phyloP scores from a whole-genome alignment of 2,888 invertebrate species.

The Abscondita cerata region DNA sequence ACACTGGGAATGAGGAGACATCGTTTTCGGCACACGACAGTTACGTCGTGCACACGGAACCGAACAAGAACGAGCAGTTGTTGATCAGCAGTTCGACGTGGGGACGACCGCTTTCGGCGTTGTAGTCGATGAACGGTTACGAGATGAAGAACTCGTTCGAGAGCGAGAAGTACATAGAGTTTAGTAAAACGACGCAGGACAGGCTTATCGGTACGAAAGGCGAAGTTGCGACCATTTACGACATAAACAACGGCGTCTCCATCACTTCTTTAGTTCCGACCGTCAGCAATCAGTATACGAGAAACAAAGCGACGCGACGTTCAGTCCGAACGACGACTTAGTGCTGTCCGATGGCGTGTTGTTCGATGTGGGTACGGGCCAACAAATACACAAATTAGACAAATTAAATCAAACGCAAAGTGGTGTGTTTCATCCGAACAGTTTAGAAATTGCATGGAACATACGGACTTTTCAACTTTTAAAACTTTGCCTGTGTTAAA shows the following conservation, averaged over 20 bases:
- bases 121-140: conserved; percentile 77
- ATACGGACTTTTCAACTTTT: conserved; percentile 91
- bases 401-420: conserved; percentile 95
- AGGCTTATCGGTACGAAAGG: conserved; percentile 88
- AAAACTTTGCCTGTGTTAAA: conserved; percentile 93
- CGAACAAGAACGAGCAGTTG: conserved; percentile 75
- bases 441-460: conserved; percentile 97
- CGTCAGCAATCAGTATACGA: conserved; percentile 90
- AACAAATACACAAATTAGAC: conserved; percentile 95
- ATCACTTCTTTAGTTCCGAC: conserved; percentile 78
- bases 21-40: conserved; percentile 85
- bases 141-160: conserved; percentile 75
- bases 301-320: conserved; percentile 94
- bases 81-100: conserved; percentile 86
- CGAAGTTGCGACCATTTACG: conserved; percentile 87
- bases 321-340: conserved; percentile 91
- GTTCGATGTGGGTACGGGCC: conserved; percentile 89
- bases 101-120: conserved; percentile 80
- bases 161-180: conserved; percentile 90
- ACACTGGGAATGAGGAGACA: conserved; percentile 81
- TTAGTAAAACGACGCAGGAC: conserved; percentile 85
- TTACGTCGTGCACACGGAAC: conserved; percentile 81
- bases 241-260: conserved; percentile 80
- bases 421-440: conserved; percentile 96
- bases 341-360: conserved; percentile 95